phyloP scores from a whole-genome alignment of 2,888 invertebrate species.

The Scotopteryx bipunctaria region DNA sequence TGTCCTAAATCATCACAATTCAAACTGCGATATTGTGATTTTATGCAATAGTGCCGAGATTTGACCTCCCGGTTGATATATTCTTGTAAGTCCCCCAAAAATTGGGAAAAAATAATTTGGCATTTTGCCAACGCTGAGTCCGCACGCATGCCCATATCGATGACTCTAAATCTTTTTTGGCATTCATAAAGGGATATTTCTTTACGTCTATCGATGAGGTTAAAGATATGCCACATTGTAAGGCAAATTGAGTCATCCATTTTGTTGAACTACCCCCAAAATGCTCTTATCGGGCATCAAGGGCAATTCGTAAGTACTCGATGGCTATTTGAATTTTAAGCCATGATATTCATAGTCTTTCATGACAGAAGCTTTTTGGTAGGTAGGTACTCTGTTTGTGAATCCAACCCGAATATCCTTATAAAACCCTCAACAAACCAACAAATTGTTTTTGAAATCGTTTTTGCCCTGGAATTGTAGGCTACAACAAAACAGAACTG shows the following conservation, averaged over 20 bases:
- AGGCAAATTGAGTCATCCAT: conserved; percentile 26
- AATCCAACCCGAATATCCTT: no score
- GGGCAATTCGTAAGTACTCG: neutral
- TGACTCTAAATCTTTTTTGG: conserved; percentile 39
- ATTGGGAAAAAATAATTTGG: conserved; percentile 66
- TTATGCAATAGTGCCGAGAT: conserved; percentile 45
- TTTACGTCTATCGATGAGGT: conserved; percentile 46
- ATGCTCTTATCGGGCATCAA: neutral
- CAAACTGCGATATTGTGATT: conserved; percentile 43
- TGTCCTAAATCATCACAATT: conserved; percentile 28
- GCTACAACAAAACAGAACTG: conserved; percentile 13
- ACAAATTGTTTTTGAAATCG: neutral
- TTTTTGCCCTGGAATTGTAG: neutral
- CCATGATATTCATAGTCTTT: no score
- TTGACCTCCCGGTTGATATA: conserved; percentile 60
- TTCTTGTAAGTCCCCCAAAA: conserved; percentile 55
- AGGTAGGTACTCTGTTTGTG: no score
- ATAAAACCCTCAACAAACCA: no score
- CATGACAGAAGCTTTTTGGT: no score
- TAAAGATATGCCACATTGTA: conserved; percentile 29
- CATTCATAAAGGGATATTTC: conserved; percentile 46
- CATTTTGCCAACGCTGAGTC: conserved; percentile 53
- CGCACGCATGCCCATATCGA: conserved; percentile 30
- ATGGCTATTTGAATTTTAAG: neutral
- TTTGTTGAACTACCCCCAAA: neutral